A percentile compares a stretch with the other conserved stretches of the same genome.
These are phyloP conservation scores for Myotis planiceps DNA, from an alignment of 2,797 vertebrate species.

Conservation along the genomic window DNA sequence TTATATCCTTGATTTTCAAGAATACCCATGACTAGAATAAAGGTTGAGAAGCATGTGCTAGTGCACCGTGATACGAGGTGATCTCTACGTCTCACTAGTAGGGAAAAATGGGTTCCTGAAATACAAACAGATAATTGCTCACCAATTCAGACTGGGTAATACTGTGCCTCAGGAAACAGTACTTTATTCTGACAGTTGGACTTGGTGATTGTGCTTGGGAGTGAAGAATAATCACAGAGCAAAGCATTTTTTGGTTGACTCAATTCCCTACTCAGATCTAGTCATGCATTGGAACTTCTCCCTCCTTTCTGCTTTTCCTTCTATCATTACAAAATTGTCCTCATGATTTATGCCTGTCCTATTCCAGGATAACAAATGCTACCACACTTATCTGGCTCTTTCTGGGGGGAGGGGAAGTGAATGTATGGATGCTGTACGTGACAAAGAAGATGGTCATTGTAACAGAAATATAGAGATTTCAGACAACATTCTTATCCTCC, in stretches of 20 bases:
- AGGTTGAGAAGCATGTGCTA: background rate
- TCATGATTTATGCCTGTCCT: background rate
- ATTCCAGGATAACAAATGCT: background rate
- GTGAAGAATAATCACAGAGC: background rate
- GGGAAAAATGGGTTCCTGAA: background rate
- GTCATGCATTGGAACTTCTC: background rate
- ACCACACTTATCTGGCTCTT: background rate
- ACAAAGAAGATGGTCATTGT: background rate
- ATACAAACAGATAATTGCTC: background rate
- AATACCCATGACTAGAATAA: background rate
- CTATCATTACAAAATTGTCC: background rate
- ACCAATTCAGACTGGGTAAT: background rate
- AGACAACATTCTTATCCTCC: background rate
- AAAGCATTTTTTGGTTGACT: background rate
- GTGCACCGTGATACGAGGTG: background rate
- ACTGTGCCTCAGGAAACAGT: background rate
- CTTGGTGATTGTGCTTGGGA: background rate
- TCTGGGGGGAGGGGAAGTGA: background rate
- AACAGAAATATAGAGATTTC: background rate
- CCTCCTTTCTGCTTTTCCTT: background rate
- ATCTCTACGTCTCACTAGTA: background rate
- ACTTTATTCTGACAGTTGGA: background rate
- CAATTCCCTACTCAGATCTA: background rate
- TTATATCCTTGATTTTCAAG: background rate
- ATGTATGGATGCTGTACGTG: background rate